Conservation (phyloP, 2,888 invertebrate genomes). For the Patella pellucida region DNA sequence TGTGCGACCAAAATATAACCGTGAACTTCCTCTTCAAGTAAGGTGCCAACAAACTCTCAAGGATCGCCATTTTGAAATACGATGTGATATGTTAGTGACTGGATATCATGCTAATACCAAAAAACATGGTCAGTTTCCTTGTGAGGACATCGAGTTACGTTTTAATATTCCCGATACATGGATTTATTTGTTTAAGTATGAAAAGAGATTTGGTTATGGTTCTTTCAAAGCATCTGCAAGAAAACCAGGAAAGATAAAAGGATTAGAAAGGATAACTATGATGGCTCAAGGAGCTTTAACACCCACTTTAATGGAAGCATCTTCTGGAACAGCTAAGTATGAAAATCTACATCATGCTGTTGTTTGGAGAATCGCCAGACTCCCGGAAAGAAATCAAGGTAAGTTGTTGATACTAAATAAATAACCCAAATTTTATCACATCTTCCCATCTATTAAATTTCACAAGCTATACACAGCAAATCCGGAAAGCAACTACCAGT, state of each 20-base stretch:
- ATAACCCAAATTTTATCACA: background rate
- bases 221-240: conserved; percentile 91
- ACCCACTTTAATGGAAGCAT: conserved; percentile 73
- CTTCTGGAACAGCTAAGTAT: conserved; percentile 95
- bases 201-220: conserved; percentile 96
- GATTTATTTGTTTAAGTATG: conserved; percentile 98
- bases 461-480: too few species aligned
- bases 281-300: conserved; percentile 67
- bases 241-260: conserved; percentile 75
- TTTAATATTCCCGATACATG: conserved; percentile 98
- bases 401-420: conserved; percentile 32
- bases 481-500: too few species aligned
- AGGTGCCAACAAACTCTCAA: conserved; percentile 81
- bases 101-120: conserved; percentile 96
- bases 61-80: conserved; percentile 85
- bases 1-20: conserved; percentile 79
- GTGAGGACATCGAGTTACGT: conserved; percentile 86
- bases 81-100: conserved; percentile 95
- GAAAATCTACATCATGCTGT: conserved; percentile 97
- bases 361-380: conserved; percentile 96
- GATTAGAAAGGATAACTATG: conserved; percentile 69
- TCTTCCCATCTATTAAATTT: background rate
- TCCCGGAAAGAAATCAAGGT: conserved; percentile 99
- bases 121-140: conserved; percentile 85
- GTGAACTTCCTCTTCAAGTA: conserved; percentile 95